phyloP scores from a whole-genome alignment of 2,113 vertebrate species.

The Phoxinus phoxinus region DNA sequence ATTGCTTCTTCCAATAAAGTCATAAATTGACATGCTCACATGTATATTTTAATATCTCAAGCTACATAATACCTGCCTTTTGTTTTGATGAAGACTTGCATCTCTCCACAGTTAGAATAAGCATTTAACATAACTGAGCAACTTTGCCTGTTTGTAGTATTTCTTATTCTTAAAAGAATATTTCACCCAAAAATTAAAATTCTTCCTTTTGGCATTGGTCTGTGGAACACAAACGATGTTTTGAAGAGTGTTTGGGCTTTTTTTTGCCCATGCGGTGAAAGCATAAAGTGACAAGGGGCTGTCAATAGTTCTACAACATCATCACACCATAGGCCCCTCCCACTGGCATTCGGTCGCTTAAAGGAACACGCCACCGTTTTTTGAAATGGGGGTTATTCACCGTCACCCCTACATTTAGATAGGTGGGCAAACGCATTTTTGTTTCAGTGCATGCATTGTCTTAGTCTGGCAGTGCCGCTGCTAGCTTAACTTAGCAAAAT shows the following conservation, averaged over 20 bases:
- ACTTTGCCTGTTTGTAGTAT: not conserved
- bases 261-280: not conserved
- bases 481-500: too few species aligned
- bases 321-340: too few species aligned
- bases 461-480: too few species aligned
- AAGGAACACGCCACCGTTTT: too few species aligned
- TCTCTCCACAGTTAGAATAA: not conserved
- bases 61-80: not conserved
- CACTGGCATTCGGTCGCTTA: too few species aligned
- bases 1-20: not conserved
- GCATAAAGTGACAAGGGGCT: not conserved
- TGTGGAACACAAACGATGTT: not conserved
- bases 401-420: too few species aligned
- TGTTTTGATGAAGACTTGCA: not conserved
- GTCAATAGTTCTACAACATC: not conserved
- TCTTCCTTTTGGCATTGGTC: not conserved
- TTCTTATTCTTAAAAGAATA: not conserved
- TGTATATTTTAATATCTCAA: not conserved
- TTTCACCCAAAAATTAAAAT: not conserved
- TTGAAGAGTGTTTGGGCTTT: not conserved
- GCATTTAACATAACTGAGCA: not conserved
- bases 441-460: too few species aligned
- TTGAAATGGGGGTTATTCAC: too few species aligned
- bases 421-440: too few species aligned
- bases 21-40: not conserved